phyloP scores from a whole-genome alignment of 1,140 invertebrate genomes.

The Cydia pomonella region DNA sequence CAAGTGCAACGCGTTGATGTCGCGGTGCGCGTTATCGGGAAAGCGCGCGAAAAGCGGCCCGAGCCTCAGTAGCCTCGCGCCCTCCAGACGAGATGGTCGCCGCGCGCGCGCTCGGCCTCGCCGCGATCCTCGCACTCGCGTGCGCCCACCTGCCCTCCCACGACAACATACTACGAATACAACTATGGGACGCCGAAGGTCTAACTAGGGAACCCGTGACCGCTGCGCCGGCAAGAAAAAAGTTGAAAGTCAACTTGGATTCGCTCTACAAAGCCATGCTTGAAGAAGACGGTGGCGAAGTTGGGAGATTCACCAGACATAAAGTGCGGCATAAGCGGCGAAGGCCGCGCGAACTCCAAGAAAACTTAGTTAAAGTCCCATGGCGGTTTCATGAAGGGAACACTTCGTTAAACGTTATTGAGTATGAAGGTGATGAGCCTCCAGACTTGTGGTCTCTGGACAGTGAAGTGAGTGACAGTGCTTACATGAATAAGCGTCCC shows the following conservation, averaged over 20 bases:
- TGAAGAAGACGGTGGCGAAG: slow-evolving; percentile 64
- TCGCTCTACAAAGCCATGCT: slow-evolving; percentile 71
- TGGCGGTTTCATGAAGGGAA: slow-evolving; percentile 69
- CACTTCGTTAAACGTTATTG: slow-evolving; percentile 59
- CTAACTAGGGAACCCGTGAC: slow-evolving; percentile 61
- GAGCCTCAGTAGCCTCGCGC: slow-evolving; percentile 68
- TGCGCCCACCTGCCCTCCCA: slow-evolving; percentile 68
- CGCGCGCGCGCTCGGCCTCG: slow-evolving; percentile 53
- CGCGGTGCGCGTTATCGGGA: slow-evolving; percentile 65
- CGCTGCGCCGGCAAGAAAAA: slow-evolving; percentile 44
- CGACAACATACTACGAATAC: slow-evolving; percentile 73
- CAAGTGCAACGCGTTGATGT: slow-evolving; percentile 10
- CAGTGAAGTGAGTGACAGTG: slow-evolving; percentile 42
- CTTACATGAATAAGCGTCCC: slow-evolving; percentile 53
- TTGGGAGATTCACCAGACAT: slow-evolving; percentile 64
- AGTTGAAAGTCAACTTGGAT: slow-evolving; percentile 66
- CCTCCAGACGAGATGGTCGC: slow-evolving; percentile 68
- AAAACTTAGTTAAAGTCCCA: slow-evolving; percentile 54
- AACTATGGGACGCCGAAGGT: slow-evolving; percentile 73
- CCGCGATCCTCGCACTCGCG: slow-evolving; percentile 62
- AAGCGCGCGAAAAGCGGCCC: slow-evolving; percentile 73
- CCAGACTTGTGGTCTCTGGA: slow-evolving; percentile 63
- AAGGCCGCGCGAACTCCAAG: slow-evolving; percentile 52
- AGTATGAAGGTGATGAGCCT: slow-evolving; percentile 66
- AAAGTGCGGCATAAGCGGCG: slow-evolving; percentile 73